Percentiles rank a stretch among this genome's conserved stretches.
These are phyloP conservation scores for Pseudomugil gertrudae DNA, from an alignment of 2,797 vertebrate species.

Conservation along the genomic window DNA sequence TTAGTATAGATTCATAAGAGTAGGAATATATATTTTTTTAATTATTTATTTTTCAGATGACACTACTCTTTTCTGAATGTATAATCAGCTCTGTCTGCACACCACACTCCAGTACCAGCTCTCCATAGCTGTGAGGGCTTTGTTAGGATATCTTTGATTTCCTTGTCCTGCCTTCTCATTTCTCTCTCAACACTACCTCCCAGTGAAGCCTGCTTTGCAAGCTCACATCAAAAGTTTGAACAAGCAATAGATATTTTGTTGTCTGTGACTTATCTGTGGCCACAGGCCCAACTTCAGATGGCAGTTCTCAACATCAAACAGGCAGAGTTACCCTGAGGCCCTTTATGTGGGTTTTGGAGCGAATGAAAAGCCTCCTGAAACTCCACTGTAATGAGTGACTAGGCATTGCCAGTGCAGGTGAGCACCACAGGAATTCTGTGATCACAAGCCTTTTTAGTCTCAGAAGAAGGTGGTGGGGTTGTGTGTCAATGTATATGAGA, in stretches of 20 bases:
- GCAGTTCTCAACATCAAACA: slow-evolving; percentile 78
- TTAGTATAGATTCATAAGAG: too few relatives aligned
- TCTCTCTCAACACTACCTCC: slow-evolving; percentile 52
- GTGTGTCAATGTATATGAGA: slow-evolving; percentile 2
- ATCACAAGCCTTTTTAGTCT: slow-evolving; percentile 72
- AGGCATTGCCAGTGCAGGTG: slow-evolving; percentile 71
- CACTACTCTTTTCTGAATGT: slow-evolving; percentile 5
- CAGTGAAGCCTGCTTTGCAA: slow-evolving; percentile 14
- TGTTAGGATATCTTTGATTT: slow-evolving; percentile 14
- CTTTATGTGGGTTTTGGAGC: slow-evolving; percentile 77
- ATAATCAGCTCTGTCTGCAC: background rate
- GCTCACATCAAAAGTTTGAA: slow-evolving; percentile 67
- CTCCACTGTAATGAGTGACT: slow-evolving; percentile 70
- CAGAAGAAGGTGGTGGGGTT: background rate
- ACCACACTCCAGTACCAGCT: background rate
- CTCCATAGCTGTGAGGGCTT: background rate
- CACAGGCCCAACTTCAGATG: slow-evolving; percentile 54
- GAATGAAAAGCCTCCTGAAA: slow-evolving; percentile 60
- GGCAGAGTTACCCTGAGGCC: slow-evolving; percentile 66
- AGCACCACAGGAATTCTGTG: slow-evolving; percentile 70
- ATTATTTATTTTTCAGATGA: too few relatives aligned
- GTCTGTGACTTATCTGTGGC: slow-evolving; percentile 52
- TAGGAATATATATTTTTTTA: too few relatives aligned
- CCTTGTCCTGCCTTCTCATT: slow-evolving; percentile 35
- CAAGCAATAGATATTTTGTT: slow-evolving; percentile 38